Conservation (phyloP, 2,113 vertebrate genomes). For the Scalopus aquaticus region DNA sequence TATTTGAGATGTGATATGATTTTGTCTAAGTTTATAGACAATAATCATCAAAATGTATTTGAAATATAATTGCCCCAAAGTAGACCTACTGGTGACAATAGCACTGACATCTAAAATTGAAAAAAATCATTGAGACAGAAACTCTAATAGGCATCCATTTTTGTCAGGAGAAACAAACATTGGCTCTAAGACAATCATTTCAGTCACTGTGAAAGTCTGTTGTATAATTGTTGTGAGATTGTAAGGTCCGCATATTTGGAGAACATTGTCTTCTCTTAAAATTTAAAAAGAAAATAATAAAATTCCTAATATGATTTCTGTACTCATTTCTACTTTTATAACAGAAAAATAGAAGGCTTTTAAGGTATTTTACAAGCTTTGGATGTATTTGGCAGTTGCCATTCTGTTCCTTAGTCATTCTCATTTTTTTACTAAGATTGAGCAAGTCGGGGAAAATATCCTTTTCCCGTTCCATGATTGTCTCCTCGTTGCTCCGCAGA, state of each 20-base stretch:
- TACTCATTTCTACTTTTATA: neutral
- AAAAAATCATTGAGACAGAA: constrained; percentile 5
- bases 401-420: too few relatives aligned
- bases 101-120: neutral
- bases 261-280: neutral
- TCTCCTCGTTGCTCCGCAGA: too few relatives aligned
- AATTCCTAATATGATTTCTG: neutral
- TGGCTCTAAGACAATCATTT: neutral
- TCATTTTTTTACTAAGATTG: too few relatives aligned
- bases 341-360: neutral
- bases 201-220: neutral
- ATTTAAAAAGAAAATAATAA: neutral
- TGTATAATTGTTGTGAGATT: neutral
- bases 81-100: neutral
- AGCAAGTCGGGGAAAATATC: too few relatives aligned
- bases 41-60: neutral
- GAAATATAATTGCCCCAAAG: neutral
- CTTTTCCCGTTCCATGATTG: too few relatives aligned
- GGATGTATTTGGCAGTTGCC: too few relatives aligned
- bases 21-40: neutral
- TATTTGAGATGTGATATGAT: neutral
- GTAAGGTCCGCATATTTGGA: neutral
- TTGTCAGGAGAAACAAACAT: neutral
- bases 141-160: neutral
- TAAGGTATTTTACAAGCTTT: too few relatives aligned